A percentile compares a stretch with the other conserved stretches of the same genome.
These are phyloP conservation scores for Macrobrachium rosenbergii DNA, from an alignment of 1,140 invertebrate genomes.

Conservation along the genomic window DNA sequence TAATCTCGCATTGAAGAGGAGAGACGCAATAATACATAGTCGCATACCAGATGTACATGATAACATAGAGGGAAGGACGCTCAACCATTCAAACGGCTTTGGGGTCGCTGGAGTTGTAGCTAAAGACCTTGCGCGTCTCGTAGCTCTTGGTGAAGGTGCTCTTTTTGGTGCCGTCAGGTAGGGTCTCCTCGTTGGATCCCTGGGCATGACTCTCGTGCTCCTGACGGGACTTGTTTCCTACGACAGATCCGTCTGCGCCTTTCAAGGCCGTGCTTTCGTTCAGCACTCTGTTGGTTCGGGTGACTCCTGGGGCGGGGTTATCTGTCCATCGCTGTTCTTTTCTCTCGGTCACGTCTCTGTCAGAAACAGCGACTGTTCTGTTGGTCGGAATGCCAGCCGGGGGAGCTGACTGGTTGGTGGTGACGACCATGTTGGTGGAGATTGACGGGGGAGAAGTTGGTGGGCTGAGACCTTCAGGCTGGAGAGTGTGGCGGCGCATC, in stretches of 20 bases:
- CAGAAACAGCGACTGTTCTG: slow-evolving; percentile 39
- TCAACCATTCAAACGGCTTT: slow-evolving; percentile 56
- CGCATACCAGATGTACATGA: neutral
- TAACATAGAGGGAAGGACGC: neutral
- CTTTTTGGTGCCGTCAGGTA: slow-evolving; percentile 65
- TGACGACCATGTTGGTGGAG: slow-evolving; percentile 16
- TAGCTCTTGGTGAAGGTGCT: slow-evolving; percentile 66
- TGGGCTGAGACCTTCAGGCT: slow-evolving; percentile 32
- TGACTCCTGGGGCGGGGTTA: slow-evolving; percentile 56
- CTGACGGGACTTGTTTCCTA: slow-evolving; percentile 56
- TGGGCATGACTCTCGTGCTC: slow-evolving; percentile 64
- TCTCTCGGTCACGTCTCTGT: slow-evolving; percentile 61
- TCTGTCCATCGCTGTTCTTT: slow-evolving; percentile 65
- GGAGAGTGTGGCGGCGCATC: slow-evolving; percentile 63
- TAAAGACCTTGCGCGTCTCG: slow-evolving; percentile 63
- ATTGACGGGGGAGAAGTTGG: slow-evolving; percentile 10
- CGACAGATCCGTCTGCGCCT: slow-evolving; percentile 59
- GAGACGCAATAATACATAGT: too few species aligned
- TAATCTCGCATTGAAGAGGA: neutral
- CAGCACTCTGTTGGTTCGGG: slow-evolving; percentile 57
- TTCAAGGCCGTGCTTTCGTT: slow-evolving; percentile 60
- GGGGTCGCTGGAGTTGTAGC: slow-evolving; percentile 57
- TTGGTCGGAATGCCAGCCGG: slow-evolving; percentile 54
- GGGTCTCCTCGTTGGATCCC: slow-evolving; percentile 57
- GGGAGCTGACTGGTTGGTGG: slow-evolving; percentile 15